phyloP scores from a whole-genome alignment of 2,113 vertebrate species.

The Oryzias celebensis region DNA sequence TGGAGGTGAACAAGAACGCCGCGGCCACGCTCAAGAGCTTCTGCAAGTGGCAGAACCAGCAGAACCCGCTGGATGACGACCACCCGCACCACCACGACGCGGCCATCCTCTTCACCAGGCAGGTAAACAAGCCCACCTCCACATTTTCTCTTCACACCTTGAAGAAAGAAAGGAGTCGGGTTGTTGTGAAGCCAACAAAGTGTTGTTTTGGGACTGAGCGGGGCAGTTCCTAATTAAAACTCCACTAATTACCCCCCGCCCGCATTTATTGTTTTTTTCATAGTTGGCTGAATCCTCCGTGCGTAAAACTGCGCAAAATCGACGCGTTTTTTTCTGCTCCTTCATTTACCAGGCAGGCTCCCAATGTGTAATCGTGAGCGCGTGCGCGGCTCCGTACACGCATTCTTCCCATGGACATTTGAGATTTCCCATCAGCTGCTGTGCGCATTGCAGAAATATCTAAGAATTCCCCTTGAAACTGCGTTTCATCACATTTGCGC shows the following conservation, averaged over 20 bases:
- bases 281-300: background rate
- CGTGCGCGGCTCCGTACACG: background rate
- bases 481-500: constrained; percentile 10
- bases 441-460: constrained; percentile 47
- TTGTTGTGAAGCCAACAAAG: constrained; percentile 17
- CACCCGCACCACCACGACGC: constrained; percentile 92
- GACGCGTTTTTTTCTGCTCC: constrained; percentile 53
- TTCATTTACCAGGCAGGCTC: constrained; percentile 63
- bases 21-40: constrained; percentile 95
- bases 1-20: constrained; percentile 91
- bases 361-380: constrained; percentile 17
- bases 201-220: background rate
- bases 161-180: too few relatives aligned
- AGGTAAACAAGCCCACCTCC: constrained; percentile 78
- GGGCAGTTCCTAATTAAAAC: too few relatives aligned
- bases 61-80: constrained; percentile 89
- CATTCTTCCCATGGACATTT: constrained; percentile 46
- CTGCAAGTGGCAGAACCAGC: constrained; percentile 98
- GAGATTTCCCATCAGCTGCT: constrained; percentile 57
- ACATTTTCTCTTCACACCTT: constrained; percentile 7
- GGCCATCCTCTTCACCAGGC: constrained; percentile 96
- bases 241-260: too few relatives aligned
- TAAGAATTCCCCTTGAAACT: constrained; percentile 23
- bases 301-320: constrained; percentile 11
- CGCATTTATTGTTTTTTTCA: too few relatives aligned